Evolutionary conservation across 2,113 vertebrate genomes (phyloP).

Genomic region (Vulpes vulpes): DNA sequence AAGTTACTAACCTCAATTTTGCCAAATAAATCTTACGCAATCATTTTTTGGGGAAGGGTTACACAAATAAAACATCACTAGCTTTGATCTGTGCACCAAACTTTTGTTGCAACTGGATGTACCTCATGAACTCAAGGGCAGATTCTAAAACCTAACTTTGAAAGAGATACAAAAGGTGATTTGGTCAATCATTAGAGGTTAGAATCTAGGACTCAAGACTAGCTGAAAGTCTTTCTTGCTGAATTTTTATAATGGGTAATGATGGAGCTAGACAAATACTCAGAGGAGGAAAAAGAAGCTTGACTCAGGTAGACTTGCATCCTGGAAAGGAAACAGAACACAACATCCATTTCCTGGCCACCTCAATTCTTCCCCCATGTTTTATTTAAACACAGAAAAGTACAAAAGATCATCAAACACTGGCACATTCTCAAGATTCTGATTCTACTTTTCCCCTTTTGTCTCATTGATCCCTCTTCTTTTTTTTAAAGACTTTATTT

Average conservation of each 20-base stretch:
- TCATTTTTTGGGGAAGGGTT: not conserved
- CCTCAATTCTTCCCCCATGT: not conserved
- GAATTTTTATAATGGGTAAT: not conserved
- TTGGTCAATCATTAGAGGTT: not conserved
- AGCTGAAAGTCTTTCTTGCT: not conserved
- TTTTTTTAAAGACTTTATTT: too few species aligned
- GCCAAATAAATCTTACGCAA: not conserved
- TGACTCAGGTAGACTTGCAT: not conserved
- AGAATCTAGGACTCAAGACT: not conserved
- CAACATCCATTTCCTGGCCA: not conserved
- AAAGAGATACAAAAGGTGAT: not conserved
- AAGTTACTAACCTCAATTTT: not conserved
- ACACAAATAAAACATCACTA: not conserved
- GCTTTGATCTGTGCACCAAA: not conserved
- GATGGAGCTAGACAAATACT: not conserved
- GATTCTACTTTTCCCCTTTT: not conserved
- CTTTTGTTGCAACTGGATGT: not conserved
- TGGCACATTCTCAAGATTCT: rapidly evolving
- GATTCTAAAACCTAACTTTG: not conserved
- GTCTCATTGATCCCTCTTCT: not conserved
- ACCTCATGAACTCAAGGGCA: not conserved
- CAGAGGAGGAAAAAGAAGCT: not conserved
- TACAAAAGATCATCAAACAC: not conserved
- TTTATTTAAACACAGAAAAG: not conserved
- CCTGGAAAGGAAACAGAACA: not conserved